Evolutionary conservation across 2,113 vertebrate species (phyloP).

Genomic region (mouse (Mus musculus)): GRCm39 chr4:116185501-116186000

Average conservation of each 20-base stretch:
- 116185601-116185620: neutral
- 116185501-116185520: neutral
- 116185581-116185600: neutral
- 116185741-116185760: neutral
- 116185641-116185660: neutral
- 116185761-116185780: conserved; percentile 2
- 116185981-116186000: neutral
- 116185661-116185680: conserved; percentile 28
- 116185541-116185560: neutral
- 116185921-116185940: neutral
- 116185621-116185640: conserved; percentile 5
- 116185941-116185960: neutral
- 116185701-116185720: neutral
- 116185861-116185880: neutral
- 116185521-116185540: neutral
- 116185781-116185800: neutral
- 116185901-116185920: neutral
- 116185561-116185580: neutral
- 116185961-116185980: neutral
- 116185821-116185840: neutral
- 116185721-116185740: conserved; percentile 5
- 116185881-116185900: neutral
- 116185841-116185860: too few species aligned
- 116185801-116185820: neutral
- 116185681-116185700: neutral